Percentiles rank a stretch among this genome's conserved stretches.
Conservation (phyloP, 2,113 vertebrate genomes). For the Scophthalmus maximus region DNA sequence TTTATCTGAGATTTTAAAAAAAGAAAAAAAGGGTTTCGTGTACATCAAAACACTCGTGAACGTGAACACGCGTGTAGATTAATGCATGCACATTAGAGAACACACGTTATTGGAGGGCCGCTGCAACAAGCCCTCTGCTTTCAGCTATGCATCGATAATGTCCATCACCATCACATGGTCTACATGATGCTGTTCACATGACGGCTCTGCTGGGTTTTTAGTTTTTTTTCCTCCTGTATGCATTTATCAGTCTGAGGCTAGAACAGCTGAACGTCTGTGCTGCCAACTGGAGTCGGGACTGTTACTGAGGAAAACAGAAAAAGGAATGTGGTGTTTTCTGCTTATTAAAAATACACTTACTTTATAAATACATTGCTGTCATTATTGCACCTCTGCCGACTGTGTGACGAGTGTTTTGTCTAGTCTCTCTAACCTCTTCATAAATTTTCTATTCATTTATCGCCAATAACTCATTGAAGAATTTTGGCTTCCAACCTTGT, state of each 20-base stretch:
- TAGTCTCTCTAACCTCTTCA: too few species aligned
- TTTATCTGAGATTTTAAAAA: background rate
- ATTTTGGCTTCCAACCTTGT: too few species aligned
- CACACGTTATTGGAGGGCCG: background rate
- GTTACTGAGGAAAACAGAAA: constrained; percentile 25
- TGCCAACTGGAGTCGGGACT: constrained; percentile 28
- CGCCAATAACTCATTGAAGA: too few species aligned
- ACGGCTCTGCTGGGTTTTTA: constrained; percentile 11
- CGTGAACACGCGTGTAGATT: too few species aligned
- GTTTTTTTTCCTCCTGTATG: background rate
- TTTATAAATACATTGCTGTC: background rate
- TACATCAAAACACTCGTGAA: too few species aligned
- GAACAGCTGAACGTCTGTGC: constrained; percentile 7
- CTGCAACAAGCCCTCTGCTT: background rate
- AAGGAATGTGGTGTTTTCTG: background rate
- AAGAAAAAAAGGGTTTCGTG: too few species aligned
- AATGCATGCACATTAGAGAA: background rate
- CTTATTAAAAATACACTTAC: too few species aligned
- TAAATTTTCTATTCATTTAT: too few species aligned
- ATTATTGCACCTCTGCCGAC: background rate
- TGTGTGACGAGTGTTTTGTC: too few species aligned
- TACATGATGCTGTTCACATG: constrained; percentile 30
- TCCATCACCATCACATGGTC: constrained; percentile 7
- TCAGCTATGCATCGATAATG: constrained; percentile 15
- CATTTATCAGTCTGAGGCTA: constrained; percentile 29